A percentile compares a stretch with the other conserved stretches of the same genome.
Evolutionary conservation across 64 coral and sea anemone species (phyloP).

Genomic region (Montipora capricornis): DNA sequence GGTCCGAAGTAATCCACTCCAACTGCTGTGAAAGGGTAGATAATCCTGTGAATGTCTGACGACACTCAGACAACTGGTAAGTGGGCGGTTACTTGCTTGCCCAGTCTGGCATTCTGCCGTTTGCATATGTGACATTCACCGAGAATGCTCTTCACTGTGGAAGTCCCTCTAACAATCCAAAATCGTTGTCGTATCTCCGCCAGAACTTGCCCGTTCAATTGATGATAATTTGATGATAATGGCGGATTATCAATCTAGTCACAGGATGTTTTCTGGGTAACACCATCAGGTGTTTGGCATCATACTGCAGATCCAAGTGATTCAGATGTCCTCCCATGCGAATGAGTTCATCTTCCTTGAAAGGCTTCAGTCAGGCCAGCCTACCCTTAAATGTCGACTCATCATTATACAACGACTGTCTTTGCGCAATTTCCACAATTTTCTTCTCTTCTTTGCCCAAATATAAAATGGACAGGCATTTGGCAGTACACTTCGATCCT

Average conservation of each 20-base stretch:
- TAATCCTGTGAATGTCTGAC: too few relatives aligned
- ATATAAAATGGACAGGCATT: slow-evolving; percentile 17
- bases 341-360: slow-evolving; percentile 33
- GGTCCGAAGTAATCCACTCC: too few relatives aligned
- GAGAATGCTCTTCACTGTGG: slow-evolving; percentile 57
- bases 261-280: slow-evolving; percentile 51
- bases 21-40: too few relatives aligned
- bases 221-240: slow-evolving; percentile 57
- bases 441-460: slow-evolving; percentile 48
- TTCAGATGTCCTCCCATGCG: slow-evolving; percentile 49
- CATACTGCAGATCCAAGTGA: slow-evolving; percentile 19
- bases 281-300: slow-evolving; percentile 61
- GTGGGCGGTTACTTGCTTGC: too few relatives aligned
- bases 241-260: slow-evolving; percentile 46
- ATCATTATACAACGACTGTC: slow-evolving; percentile 23
- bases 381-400: background rate
- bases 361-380: slow-evolving; percentile 16
- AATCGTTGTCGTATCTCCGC: slow-evolving; percentile 60
- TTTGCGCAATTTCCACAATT: slow-evolving; percentile 29
- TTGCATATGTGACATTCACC: slow-evolving; percentile 41
- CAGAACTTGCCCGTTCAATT: slow-evolving; percentile 63
- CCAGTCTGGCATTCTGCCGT: too few relatives aligned
- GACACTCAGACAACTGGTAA: too few relatives aligned
- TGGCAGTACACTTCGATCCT: background rate
- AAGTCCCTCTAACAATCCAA: slow-evolving; percentile 66